These are phyloP conservation scores for Eledona agricola DNA, from an alignment of 2,888 invertebrate species.

Conservation along the genomic window DNA sequence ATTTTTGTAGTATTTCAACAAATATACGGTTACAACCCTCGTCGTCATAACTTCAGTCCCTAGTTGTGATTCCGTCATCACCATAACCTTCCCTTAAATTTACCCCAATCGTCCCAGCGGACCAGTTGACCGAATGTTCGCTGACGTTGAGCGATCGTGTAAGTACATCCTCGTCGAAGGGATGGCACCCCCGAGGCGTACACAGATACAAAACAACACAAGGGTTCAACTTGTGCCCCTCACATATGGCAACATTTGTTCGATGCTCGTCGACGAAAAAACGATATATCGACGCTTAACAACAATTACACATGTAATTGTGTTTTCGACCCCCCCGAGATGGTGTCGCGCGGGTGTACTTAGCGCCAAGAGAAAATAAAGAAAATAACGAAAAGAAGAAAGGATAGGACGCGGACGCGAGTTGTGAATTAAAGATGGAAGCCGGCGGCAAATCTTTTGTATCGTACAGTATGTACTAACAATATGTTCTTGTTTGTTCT, in stretches of 20 bases:
- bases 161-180: conserved; percentile 34
- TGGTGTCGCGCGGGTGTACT: too few relatives aligned
- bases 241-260: conserved; percentile 34
- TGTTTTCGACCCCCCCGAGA: conserved; percentile 4
- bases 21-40: too few relatives aligned
- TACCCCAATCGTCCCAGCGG: conserved; percentile 47
- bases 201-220: conserved; percentile 28
- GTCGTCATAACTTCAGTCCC: too few relatives aligned
- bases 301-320: conserved; percentile 24
- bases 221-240: conserved; percentile 18
- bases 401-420: too few relatives aligned
- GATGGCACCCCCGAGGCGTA: conserved; percentile 36
- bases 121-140: conserved; percentile 57
- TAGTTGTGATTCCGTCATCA: conserved; percentile 34
- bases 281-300: conserved; percentile 11
- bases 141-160: conserved; percentile 54
- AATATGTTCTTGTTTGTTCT: conserved; percentile 38
- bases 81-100: conserved; percentile 28
- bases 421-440: too few relatives aligned
- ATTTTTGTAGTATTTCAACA: too few relatives aligned
- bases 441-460: conserved; percentile 28
- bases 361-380: too few relatives aligned
- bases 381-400: too few relatives aligned
- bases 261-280: conserved; percentile 7
- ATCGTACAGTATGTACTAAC: conserved; percentile 25